A percentile compares a stretch with the other conserved stretches of the same genome.
Conservation (phyloP, 1,140 invertebrate genomes). For the Drosophila ohnishii region DNA sequence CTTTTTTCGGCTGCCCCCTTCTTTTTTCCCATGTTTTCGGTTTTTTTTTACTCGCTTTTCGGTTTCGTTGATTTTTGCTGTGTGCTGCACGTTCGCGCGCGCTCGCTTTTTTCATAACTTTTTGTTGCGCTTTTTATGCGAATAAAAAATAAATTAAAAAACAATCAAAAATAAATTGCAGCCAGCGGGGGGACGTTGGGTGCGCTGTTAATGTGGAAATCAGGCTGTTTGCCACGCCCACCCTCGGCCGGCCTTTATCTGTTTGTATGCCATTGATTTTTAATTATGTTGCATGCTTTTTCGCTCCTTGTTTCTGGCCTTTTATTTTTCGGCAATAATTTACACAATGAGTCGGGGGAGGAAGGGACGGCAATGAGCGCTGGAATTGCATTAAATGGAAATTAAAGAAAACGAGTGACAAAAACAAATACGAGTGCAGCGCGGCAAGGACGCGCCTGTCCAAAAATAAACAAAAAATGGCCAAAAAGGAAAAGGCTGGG, state of each 20-base stretch:
- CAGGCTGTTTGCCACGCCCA: constrained; percentile 61
- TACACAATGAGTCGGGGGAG: constrained; percentile 55
- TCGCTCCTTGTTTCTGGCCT: constrained; percentile 35
- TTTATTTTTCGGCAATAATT: constrained; percentile 68
- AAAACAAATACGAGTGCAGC: constrained; percentile 54
- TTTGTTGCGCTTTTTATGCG: constrained; percentile 63
- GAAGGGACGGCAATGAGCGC: neutral
- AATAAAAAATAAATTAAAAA: constrained; percentile 81
- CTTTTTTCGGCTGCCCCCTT: constrained; percentile 29
- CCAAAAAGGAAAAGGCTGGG: neutral
- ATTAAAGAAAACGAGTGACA: constrained; percentile 79
- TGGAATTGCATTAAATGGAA: constrained; percentile 74
- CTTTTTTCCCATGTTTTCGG: constrained; percentile 23
- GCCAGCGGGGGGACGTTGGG: constrained; percentile 27
- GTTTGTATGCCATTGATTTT: constrained; percentile 82
- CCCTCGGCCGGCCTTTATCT: constrained; percentile 53
- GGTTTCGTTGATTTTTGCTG: constrained; percentile 66
- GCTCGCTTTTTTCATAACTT: constrained; percentile 52
- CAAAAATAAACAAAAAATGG: constrained; percentile 24
- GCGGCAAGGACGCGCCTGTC: constrained; percentile 48
- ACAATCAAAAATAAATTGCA: constrained; percentile 78
- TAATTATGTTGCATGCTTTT: constrained; percentile 81
- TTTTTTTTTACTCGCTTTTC: constrained; percentile 39
- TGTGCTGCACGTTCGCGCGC: constrained; percentile 54
- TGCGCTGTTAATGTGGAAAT: constrained; percentile 72